phyloP scores from a whole-genome alignment of 2,888 invertebrate genomes.

The Conops quadrifasciatus region DNA sequence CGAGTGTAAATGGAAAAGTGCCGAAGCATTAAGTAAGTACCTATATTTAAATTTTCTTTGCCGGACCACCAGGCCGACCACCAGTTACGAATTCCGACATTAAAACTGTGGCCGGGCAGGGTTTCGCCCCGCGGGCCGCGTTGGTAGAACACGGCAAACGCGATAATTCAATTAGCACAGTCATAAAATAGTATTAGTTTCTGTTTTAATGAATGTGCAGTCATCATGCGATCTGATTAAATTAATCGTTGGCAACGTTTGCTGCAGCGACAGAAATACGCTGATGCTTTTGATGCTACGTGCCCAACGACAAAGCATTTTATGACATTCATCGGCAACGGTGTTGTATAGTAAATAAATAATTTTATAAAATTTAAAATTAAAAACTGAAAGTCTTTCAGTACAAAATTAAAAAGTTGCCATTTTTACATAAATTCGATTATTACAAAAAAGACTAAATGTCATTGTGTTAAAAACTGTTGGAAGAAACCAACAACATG shows the following conservation, averaged over 20 bases:
- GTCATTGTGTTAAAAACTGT: too few species aligned
- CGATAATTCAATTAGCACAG: slow-evolving; percentile 61
- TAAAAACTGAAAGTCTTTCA: too few species aligned
- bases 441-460: too few species aligned
- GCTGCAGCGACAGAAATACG: too few species aligned
- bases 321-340: too few species aligned
- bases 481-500: too few species aligned
- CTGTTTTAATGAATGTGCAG: slow-evolving; percentile 32
- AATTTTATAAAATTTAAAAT: too few species aligned
- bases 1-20: background rate
- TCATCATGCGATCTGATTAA: slow-evolving; percentile 32
- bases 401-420: too few species aligned
- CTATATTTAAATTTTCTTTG: background rate
- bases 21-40: background rate
- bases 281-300: too few species aligned
- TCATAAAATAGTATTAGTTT: slow-evolving; percentile 59
- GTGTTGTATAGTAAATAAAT: too few species aligned
- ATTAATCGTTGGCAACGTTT: slow-evolving; percentile 5
- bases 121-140: background rate
- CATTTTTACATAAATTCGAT: too few species aligned
- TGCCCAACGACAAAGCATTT: too few species aligned
- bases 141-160: slow-evolving; percentile 38
- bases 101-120: background rate
- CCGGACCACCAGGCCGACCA: background rate
- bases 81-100: background rate